phyloP scores from a whole-genome alignment of 1,140 invertebrate species.

The Brachionus rubens region DNA sequence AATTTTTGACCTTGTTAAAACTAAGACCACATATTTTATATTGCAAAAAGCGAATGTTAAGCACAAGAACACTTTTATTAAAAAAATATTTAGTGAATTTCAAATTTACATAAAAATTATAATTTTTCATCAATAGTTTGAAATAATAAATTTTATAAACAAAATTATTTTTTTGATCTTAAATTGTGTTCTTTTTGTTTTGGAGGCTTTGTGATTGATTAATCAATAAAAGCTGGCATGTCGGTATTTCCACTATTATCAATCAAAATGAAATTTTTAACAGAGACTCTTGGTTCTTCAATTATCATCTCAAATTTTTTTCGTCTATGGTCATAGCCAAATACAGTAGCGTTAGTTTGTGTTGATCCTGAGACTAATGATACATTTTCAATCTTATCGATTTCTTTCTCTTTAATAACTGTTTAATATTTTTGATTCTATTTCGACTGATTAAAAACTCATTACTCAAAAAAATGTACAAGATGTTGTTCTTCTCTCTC shows the following conservation, averaged over 20 bases:
- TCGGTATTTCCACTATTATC: background rate
- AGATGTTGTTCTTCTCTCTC: no score
- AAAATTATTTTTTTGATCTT: background rate
- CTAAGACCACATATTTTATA: no score
- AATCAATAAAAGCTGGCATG: background rate
- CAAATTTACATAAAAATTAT: no score
- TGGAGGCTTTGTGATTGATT: background rate
- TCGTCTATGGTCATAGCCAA: slow-evolving; percentile 16
- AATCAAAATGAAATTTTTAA: background rate
- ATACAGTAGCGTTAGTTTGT: background rate
- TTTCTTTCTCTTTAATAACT: background rate
- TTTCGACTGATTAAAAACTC: background rate
- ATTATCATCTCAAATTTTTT: slow-evolving; percentile 15
- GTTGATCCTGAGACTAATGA: background rate
- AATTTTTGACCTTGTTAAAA: no score
- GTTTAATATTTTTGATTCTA: background rate
- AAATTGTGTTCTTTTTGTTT: background rate
- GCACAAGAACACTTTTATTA: no score
- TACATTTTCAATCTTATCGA: background rate
- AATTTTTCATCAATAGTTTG: no score
- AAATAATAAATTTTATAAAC: background rate
- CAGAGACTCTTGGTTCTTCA: slow-evolving; percentile 14
- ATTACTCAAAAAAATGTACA: background rate
- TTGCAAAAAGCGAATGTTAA: no score
- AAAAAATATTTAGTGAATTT: no score